Conservation (phyloP, 2,113 vertebrate species). For the Saiga tatarica region DNA sequence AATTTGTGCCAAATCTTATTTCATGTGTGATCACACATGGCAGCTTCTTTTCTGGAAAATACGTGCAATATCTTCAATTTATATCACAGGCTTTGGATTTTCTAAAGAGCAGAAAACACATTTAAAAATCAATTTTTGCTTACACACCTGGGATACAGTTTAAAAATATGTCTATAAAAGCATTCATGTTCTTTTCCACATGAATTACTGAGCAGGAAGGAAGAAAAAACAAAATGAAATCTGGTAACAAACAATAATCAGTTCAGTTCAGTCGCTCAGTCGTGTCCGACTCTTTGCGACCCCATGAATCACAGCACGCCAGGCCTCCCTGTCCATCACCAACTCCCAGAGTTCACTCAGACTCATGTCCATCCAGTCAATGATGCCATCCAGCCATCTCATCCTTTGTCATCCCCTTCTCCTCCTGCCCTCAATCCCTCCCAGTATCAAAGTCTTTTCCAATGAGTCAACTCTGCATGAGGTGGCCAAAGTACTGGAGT, state of each 20-base stretch:
- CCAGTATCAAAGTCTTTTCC: no score
- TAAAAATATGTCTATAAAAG: background rate
- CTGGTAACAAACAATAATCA: background rate
- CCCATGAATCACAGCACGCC: no score
- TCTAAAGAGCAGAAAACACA: background rate
- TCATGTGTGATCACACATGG: background rate
- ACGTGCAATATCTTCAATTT: background rate
- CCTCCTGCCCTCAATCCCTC: no score
- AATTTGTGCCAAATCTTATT: background rate
- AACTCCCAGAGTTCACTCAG: no score
- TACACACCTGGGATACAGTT: background rate
- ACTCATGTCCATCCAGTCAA: no score
- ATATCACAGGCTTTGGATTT: background rate
- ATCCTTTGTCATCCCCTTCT: no score
- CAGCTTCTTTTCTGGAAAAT: background rate
- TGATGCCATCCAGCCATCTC: no score
- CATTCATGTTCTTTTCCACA: background rate
- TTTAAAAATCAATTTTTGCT: background rate
- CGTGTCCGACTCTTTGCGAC: no score
- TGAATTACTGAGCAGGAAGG: background rate
- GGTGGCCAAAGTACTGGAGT: no score
- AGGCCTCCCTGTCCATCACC: no score
- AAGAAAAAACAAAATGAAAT: background rate
- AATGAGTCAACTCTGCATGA: no score
- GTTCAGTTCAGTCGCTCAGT: no score